A percentile compares a stretch with the other conserved stretches of the same genome.
Evolutionary conservation across 2,888 invertebrate species (phyloP).

Genomic region (Chrysolina haemoptera): DNA sequence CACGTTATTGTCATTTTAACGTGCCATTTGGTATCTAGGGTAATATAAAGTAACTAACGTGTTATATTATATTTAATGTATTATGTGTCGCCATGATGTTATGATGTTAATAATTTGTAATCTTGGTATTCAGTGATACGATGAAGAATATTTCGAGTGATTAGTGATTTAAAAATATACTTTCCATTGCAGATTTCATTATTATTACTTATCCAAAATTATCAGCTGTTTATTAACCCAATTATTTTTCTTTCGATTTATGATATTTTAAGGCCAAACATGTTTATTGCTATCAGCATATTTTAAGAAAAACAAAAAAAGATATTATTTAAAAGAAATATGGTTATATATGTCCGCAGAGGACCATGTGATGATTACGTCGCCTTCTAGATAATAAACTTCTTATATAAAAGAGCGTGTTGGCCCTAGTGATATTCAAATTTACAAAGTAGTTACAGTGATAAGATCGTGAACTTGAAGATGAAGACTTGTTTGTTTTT

Average conservation of each 20-base stretch:
- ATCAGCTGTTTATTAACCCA: not conserved
- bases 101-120: no score
- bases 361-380: not conserved
- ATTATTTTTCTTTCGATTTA: not conserved
- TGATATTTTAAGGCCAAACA: not conserved
- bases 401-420: not conserved
- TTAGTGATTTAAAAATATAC: not conserved
- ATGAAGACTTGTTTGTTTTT: conserved; percentile 34
- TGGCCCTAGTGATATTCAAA: not conserved
- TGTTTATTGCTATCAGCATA: not conserved
- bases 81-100: no score
- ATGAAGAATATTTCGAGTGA: no score
- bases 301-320: not conserved
- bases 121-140: no score
- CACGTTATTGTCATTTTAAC: no score
- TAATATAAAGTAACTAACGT: no score
- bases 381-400: not conserved
- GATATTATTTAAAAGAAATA: not conserved
- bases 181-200: not conserved
- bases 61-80: no score
- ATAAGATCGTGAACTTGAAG: not conserved
- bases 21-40: no score
- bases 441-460: not conserved
- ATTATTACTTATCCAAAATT: not conserved
- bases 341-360: not conserved